Conservation (phyloP, 2,888 invertebrate genomes). For the Eupithecia vulgata region DNA sequence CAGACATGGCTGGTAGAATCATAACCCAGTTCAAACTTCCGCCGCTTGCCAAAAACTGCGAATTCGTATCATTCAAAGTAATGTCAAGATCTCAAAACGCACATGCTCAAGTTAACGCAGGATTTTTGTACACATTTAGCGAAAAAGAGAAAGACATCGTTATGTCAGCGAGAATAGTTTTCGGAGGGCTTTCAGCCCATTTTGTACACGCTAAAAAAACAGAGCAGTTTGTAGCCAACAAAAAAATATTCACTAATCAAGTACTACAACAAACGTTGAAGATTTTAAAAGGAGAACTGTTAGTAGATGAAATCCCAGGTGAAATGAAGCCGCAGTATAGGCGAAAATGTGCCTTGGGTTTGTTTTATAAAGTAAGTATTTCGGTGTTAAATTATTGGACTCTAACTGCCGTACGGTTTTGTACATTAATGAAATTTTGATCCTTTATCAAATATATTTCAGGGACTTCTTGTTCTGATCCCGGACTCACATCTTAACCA, state of each 20-base stretch:
- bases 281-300: conserved; percentile 81
- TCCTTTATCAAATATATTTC: conserved; percentile 7
- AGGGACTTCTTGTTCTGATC: conserved; percentile 82
- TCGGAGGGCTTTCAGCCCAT: conserved; percentile 81
- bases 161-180: conserved; percentile 83
- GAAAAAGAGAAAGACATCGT: conserved; percentile 52
- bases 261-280: conserved; percentile 80
- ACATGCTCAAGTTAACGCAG: conserved; percentile 90
- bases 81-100: conserved; percentile 89
- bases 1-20: conserved; percentile 65
- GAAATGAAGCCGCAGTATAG: conserved; percentile 85
- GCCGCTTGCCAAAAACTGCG: conserved; percentile 56
- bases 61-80: conserved; percentile 72
- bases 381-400: not conserved
- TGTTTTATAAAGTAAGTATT: conserved; percentile 86
- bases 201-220: conserved; percentile 85
- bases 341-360: conserved; percentile 82
- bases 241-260: conserved; percentile 72
- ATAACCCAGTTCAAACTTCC: conserved; percentile 63
- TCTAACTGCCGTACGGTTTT: not conserved
- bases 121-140: conserved; percentile 86
- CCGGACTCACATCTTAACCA: conserved; percentile 72
- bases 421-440: not conserved
- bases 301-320: conserved; percentile 72
- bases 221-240: conserved; percentile 73